Evolutionary conservation across 2,797 vertebrate genomes (phyloP).

Genomic region (Lophius americanus): DNA sequence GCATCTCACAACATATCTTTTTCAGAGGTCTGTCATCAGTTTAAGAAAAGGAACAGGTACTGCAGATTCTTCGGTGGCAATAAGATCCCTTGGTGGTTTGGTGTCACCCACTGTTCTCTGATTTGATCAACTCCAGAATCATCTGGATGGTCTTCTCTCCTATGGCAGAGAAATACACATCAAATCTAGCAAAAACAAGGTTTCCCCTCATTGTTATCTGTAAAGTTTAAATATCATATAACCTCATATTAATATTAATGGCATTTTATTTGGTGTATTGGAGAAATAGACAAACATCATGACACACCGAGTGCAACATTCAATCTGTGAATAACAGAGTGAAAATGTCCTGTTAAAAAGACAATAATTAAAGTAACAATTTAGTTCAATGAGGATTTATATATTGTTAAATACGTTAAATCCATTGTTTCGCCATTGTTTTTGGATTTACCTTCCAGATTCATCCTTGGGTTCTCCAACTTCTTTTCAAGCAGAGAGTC

Average conservation of each 20-base stretch:
- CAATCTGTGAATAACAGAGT: too few species aligned
- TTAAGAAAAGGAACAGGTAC: not conserved
- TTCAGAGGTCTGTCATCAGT: not conserved
- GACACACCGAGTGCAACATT: too few species aligned
- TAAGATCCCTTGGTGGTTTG: not conserved
- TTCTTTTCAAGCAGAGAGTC: constrained; percentile 93
- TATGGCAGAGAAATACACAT: constrained; percentile 52
- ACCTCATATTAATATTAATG: too few species aligned
- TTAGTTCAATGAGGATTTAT: too few species aligned
- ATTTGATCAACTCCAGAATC: constrained; percentile 92
- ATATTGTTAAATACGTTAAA: not conserved
- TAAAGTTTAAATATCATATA: too few species aligned
- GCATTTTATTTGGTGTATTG: too few species aligned
- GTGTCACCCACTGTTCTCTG: constrained; percentile 77
- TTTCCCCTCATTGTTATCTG: too few species aligned
- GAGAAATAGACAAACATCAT: too few species aligned
- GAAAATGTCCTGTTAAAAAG: too few species aligned
- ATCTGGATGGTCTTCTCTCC: constrained; percentile 91
- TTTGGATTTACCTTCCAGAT: constrained; percentile 89
- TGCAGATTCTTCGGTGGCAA: constrained; percentile 12
- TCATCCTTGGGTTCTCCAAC: constrained; percentile 93
- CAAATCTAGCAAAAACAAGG: too few species aligned
- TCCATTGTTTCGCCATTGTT: too few species aligned
- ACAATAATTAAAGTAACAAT: too few species aligned
- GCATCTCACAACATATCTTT: not conserved